Conservation (phyloP, 2,113 vertebrate genomes). For the Haemorhous mexicanus region DNA sequence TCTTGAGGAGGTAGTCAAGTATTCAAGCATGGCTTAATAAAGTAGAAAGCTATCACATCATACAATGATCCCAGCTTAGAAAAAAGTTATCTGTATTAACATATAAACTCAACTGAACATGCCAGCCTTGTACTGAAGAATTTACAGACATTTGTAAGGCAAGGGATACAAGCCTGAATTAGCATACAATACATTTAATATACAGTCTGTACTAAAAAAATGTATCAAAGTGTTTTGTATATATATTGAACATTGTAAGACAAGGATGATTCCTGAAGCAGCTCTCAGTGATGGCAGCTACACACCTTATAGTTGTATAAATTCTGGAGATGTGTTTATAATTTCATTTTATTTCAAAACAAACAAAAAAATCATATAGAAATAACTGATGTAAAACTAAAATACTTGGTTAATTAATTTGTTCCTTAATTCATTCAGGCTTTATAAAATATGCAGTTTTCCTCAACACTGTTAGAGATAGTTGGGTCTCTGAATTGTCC, state of each 20-base stretch:
- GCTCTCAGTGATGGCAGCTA: not conserved
- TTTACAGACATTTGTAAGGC: not conserved
- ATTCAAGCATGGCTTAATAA: not conserved
- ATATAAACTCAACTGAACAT: not conserved
- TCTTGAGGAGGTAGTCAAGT: not conserved
- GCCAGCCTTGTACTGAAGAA: not conserved
- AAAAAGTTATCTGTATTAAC: not conserved
- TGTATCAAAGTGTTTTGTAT: not conserved
- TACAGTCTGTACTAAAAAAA: not conserved
- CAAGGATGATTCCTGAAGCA: not conserved
- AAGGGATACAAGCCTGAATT: not conserved
- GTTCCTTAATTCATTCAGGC: not conserved
- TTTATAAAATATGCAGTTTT: not conserved
- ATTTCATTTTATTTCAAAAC: not conserved
- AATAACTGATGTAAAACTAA: not conserved
- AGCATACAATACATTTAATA: not conserved
- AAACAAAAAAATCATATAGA: not conserved
- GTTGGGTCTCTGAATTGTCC: not conserved
- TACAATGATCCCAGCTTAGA: not conserved
- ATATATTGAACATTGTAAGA: not conserved
- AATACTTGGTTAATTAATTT: not conserved
- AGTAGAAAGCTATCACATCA: not conserved
- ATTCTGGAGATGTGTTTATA: not conserved
- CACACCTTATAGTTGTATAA: not conserved
- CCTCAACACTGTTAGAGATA: not conserved